Evolutionary conservation across 2,797 vertebrate species (phyloP).

Genomic region (Paramormyrops hopkinsi): DNA sequence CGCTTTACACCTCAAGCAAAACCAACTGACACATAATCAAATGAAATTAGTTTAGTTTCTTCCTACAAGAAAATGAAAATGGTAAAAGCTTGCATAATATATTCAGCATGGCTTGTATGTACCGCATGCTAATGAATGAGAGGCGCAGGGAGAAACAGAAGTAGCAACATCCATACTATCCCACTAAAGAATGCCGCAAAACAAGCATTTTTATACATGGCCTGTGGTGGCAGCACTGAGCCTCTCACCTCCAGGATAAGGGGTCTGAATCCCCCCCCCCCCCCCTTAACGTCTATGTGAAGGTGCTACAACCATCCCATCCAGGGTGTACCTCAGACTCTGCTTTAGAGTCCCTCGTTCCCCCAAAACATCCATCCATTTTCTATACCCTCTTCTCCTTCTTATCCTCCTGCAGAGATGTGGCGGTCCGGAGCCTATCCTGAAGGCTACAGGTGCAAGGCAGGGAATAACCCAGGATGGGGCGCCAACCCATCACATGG

Average conservation of each 20-base stretch:
- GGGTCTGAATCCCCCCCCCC: not conserved
- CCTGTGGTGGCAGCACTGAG: not conserved
- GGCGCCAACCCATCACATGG: not conserved
- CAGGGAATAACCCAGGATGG: not conserved
- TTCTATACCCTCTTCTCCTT: not conserved
- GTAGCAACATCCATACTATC: not conserved
- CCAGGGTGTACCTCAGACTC: not conserved
- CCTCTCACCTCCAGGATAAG: not conserved
- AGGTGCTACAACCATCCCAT: not conserved
- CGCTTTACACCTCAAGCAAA: not conserved
- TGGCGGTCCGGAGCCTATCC: not conserved
- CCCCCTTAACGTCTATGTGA: not conserved
- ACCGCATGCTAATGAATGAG: not conserved
- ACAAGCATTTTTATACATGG: not conserved
- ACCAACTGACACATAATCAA: constrained; percentile 2
- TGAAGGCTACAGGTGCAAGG: not conserved
- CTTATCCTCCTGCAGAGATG: not conserved
- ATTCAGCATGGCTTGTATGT: not conserved
- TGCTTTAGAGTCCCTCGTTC: not conserved
- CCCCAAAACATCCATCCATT: not conserved
- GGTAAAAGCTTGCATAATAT: not conserved
- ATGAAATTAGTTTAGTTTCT: not conserved
- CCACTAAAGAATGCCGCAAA: not conserved
- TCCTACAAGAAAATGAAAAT: not conserved
- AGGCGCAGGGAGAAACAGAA: not conserved